These are phyloP conservation scores for Lophius americanus DNA, from an alignment of 2,797 vertebrate species.

Conservation along the genomic window DNA sequence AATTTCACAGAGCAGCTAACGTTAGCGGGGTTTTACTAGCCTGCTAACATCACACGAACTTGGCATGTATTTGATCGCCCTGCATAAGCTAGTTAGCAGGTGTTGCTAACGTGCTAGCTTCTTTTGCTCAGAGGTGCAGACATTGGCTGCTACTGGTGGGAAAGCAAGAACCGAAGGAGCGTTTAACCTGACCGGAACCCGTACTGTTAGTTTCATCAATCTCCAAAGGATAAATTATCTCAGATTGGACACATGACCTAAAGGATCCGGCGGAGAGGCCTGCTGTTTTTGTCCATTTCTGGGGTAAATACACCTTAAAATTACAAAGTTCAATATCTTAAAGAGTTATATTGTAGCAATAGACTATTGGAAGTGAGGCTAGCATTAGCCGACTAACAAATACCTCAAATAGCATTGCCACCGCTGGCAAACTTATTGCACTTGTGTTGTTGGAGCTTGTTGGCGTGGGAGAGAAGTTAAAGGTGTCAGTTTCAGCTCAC, in stretches of 20 bases:
- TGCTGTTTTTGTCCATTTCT: constrained; percentile 23
- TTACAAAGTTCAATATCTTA: constrained; percentile 15
- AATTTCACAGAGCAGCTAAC: constrained; percentile 53
- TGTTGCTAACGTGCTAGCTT: constrained; percentile 66
- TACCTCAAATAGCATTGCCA: constrained; percentile 61
- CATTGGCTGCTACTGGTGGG: constrained; percentile 53
- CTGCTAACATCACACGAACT: constrained; percentile 60
- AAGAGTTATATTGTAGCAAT: constrained; percentile 12
- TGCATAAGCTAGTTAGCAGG: constrained; percentile 67
- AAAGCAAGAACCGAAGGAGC: constrained; percentile 44
- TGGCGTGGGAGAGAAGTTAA: constrained; percentile 22
- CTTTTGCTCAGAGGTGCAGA: constrained; percentile 49
- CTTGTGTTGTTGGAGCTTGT: constrained; percentile 39
- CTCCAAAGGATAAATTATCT: constrained; percentile 32
- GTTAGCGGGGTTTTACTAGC: constrained; percentile 64
- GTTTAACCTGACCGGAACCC: constrained; percentile 32
- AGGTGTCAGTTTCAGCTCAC: background rate
- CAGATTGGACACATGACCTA: constrained; percentile 37
- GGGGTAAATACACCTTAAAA: constrained; percentile 60
- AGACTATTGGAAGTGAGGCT: constrained; percentile 53
- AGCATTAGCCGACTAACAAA: constrained; percentile 64
- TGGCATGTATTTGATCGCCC: constrained; percentile 29
- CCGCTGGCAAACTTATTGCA: constrained; percentile 34
- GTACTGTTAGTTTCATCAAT: constrained; percentile 32
- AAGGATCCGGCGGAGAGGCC: constrained; percentile 41